Evolutionary conservation across 2,888 invertebrate species (phyloP).

Genomic region (Crepidodera aurea): DNA sequence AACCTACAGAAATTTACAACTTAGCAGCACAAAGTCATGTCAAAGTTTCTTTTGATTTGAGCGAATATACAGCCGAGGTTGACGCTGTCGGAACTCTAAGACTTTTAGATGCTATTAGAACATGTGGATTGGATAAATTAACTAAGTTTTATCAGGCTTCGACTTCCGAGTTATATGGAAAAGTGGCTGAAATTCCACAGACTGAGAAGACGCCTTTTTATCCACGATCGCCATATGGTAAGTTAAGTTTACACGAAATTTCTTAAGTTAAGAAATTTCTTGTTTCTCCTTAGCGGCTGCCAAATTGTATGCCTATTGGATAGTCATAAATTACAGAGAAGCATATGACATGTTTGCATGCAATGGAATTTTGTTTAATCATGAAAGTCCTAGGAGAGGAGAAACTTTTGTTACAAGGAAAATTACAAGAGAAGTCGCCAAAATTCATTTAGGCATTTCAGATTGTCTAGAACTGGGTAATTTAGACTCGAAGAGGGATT

Average conservation of each 20-base stretch:
- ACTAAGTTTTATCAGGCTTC: slow-evolving; percentile 95
- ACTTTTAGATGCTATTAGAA: slow-evolving; percentile 89
- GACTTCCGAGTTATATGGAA: slow-evolving; percentile 94
- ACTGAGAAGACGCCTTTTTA: slow-evolving; percentile 95
- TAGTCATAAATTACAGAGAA: slow-evolving; percentile 93
- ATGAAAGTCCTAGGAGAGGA: slow-evolving; percentile 93
- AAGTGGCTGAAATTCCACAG: slow-evolving; percentile 91
- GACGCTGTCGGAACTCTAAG: slow-evolving; percentile 94
- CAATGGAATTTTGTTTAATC: slow-evolving; percentile 96
- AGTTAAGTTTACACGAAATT: slow-evolving; percentile 44
- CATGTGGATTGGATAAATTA: slow-evolving; percentile 81
- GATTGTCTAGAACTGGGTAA: slow-evolving; percentile 91
- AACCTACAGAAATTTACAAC: slow-evolving; percentile 96
- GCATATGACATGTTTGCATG: slow-evolving; percentile 96
- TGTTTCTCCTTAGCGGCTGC: slow-evolving; percentile 82
- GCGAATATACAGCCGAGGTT: slow-evolving; percentile 98
- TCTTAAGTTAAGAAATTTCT: too few relatives aligned
- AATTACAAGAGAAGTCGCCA: slow-evolving; percentile 96
- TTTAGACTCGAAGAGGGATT: slow-evolving; percentile 94
- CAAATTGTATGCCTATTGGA: slow-evolving; percentile 96
- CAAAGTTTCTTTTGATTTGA: slow-evolving; percentile 97
- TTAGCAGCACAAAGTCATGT: slow-evolving; percentile 99
- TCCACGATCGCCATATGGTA: slow-evolving; percentile 96
- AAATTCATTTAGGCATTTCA: slow-evolving; percentile 89
- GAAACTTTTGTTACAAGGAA: slow-evolving; percentile 99